Conservation (phyloP, 2,113 vertebrate genomes). For the Atractosteus spatula region DNA sequence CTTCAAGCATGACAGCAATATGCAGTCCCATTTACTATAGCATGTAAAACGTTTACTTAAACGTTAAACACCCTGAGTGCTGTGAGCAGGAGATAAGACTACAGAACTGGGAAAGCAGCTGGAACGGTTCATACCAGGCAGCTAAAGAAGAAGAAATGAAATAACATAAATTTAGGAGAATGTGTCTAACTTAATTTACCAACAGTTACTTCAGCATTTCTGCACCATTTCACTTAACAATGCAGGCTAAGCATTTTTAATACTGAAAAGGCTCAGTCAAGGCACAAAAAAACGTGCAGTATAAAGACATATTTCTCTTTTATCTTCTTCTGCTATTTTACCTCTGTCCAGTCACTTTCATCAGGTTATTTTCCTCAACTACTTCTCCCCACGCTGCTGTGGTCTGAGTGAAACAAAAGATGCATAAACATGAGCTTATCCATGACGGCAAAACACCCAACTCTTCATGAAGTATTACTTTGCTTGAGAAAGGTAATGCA, state of each 20-base stretch:
- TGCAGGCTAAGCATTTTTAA: constrained; percentile 27
- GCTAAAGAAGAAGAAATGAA: constrained; percentile 12
- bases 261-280: constrained; percentile 31
- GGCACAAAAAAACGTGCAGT: constrained; percentile 3
- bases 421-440: too few relatives aligned
- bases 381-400: too few relatives aligned
- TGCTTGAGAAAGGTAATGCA: too few relatives aligned
- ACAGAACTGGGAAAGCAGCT: constrained; percentile 8
- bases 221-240: constrained; percentile 26
- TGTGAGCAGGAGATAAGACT: constrained; percentile 49
- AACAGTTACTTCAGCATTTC: constrained; percentile 29
- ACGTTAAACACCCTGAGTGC: constrained; percentile 49
- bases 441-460: too few relatives aligned
- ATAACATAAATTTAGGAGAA: constrained; percentile 33
- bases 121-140: constrained; percentile 31
- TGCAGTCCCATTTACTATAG: constrained; percentile 44
- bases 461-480: too few relatives aligned
- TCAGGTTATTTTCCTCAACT: too few relatives aligned
- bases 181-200: constrained; percentile 30
- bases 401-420: too few relatives aligned
- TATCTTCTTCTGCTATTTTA: not conserved
- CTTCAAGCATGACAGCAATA: constrained; percentile 43
- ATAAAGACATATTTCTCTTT: constrained; percentile 9
- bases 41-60: constrained; percentile 60
- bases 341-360: too few relatives aligned